These are phyloP conservation scores for Calyptommatus sinebrachiatus DNA, from an alignment of 2,113 vertebrate species.

Conservation along the genomic window DNA sequence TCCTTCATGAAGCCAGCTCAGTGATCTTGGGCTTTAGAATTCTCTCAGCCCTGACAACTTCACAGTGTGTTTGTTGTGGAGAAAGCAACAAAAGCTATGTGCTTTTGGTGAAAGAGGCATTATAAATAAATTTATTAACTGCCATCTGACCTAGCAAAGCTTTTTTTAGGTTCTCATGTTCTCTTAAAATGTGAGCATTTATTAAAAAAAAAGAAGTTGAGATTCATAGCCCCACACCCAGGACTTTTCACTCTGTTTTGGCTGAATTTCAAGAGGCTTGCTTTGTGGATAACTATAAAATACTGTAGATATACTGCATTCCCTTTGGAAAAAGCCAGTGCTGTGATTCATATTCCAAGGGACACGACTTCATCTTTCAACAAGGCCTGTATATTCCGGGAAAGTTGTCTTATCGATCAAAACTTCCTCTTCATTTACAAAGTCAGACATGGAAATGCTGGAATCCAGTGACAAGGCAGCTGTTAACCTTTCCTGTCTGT, in stretches of 20 bases:
- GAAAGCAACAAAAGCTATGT: too few relatives aligned
- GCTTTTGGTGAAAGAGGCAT: too few relatives aligned
- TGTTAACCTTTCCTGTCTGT: constrained; percentile 68
- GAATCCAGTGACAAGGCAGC: constrained; percentile 56
- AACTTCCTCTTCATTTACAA: constrained; percentile 46
- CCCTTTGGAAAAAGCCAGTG: not conserved
- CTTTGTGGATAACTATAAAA: not conserved
- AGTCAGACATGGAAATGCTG: constrained; percentile 46
- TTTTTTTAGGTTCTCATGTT: too few relatives aligned
- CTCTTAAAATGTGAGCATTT: not conserved
- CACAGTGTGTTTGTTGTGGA: too few relatives aligned
- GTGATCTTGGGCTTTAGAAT: too few relatives aligned
- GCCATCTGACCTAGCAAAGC: too few relatives aligned
- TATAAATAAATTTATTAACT: too few relatives aligned
- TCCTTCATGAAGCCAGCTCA: too few relatives aligned
- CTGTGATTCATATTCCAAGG: not conserved
- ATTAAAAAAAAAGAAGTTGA: not conserved
- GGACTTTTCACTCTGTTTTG: not conserved
- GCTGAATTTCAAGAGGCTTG: too few relatives aligned
- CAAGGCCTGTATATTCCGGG: not conserved
- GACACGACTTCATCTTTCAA: not conserved
- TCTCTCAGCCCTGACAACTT: too few relatives aligned
- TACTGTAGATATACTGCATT: not conserved
- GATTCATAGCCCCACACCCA: not conserved
- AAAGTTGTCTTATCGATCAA: constrained; percentile 33